Evolutionary conservation across 1,140 invertebrate species (phyloP).

Genomic region (Patella vulgata): DNA sequence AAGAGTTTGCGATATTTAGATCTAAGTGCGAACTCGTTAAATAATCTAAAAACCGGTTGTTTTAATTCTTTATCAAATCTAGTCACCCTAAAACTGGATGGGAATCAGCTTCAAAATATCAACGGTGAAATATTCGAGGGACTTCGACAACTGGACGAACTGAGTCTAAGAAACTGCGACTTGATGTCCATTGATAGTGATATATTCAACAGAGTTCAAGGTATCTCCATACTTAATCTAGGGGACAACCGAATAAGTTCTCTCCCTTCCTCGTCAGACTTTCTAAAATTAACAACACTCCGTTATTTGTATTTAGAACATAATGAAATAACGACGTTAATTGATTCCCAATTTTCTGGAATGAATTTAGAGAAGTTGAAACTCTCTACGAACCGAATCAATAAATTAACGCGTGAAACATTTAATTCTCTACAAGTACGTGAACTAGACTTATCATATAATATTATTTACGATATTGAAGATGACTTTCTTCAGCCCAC

Average conservation of each 20-base stretch:
- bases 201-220: conserved; percentile 32
- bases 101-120: conserved; percentile 39
- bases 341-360: conserved; percentile 33
- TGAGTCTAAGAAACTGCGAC: conserved; percentile 38
- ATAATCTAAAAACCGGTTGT: conserved; percentile 23
- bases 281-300: conserved; percentile 25
- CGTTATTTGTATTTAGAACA: conserved; percentile 34
- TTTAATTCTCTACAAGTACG: conserved; percentile 29
- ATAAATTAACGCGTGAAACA: conserved; percentile 24
- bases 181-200: conserved; percentile 32
- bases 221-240: conserved; percentile 35
- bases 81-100: conserved; percentile 33
- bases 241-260: conserved; percentile 37
- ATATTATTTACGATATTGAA: conserved; percentile 35
- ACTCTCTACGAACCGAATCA: conserved; percentile 43
- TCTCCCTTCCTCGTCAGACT: conserved; percentile 22
- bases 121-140: conserved; percentile 35
- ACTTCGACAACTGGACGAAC: conserved; percentile 25
- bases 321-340: conserved; percentile 37
- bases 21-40: conserved; percentile 35
- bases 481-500: conserved; percentile 23
- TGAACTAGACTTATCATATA: conserved; percentile 44
- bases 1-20: conserved; percentile 32
- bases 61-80: conserved; percentile 34
- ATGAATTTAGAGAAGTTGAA: conserved; percentile 36